These are phyloP conservation scores for Trachops cirrhosus DNA, from an alignment of 2,797 vertebrate species.

Conservation along the genomic window DNA sequence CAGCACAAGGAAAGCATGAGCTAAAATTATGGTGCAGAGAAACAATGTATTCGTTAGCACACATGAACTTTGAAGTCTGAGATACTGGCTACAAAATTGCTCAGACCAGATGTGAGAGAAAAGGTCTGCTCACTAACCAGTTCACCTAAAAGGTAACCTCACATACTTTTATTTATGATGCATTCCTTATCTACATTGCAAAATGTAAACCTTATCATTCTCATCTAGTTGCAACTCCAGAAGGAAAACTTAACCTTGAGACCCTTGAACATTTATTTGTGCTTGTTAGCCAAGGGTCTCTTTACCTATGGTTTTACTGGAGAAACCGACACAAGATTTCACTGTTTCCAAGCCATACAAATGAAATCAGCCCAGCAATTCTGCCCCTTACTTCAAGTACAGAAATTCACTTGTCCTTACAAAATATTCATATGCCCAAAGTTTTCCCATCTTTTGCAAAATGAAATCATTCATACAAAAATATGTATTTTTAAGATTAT, in stretches of 20 bases:
- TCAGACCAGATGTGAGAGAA: neutral
- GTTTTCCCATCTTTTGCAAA: slow-evolving; percentile 16
- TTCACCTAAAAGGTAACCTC: neutral
- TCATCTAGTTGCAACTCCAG: neutral
- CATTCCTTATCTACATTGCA: neutral
- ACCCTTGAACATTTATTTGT: neutral
- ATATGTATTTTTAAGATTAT: neutral
- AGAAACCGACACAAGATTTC: neutral
- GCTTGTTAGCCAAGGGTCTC: neutral
- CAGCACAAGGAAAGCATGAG: neutral
- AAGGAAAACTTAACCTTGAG: neutral
- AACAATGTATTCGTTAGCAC: neutral
- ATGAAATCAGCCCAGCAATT: neutral
- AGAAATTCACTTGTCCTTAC: neutral
- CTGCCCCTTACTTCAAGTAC: neutral
- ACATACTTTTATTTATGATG: neutral
- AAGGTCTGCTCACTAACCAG: neutral
- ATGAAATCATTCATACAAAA: neutral
- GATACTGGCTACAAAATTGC: neutral
- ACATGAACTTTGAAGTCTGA: neutral
- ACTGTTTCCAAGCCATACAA: neutral
- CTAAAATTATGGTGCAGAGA: slow-evolving; percentile 42
- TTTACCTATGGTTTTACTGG: neutral
- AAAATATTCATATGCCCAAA: neutral
- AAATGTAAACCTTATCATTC: neutral